These are phyloP conservation scores for Phoenicopterus ruber DNA, from an alignment of 2,113 vertebrate species.

Conservation along the genomic window DNA sequence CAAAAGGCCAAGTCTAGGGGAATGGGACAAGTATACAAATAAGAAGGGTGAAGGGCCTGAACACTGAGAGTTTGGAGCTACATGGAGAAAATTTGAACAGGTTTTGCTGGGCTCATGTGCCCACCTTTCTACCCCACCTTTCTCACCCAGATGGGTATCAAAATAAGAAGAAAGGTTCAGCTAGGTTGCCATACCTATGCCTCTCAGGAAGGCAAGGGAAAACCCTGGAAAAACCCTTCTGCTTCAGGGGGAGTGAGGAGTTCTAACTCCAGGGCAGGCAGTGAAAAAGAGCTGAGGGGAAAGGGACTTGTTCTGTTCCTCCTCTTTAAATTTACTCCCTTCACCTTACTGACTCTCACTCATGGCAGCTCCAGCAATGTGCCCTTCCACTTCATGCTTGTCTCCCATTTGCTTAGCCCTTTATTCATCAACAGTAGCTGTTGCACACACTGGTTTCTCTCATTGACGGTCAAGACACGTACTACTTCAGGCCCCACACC, in stretches of 20 bases:
- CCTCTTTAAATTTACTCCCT: not conserved
- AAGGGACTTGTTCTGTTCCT: not conserved
- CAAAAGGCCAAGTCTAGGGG: not conserved
- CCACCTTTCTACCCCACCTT: not conserved
- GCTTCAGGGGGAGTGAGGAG: not conserved
- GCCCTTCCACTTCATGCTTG: not conserved
- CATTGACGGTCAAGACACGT: not conserved
- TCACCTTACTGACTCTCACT: not conserved
- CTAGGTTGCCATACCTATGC: not conserved
- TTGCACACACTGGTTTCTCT: not conserved
- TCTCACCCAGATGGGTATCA: not conserved
- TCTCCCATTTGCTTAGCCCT: not conserved
- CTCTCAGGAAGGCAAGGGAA: not conserved
- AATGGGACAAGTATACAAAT: not conserved
- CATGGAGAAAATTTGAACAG: not conserved
- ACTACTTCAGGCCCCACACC: not conserved
- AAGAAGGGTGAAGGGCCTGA: not conserved
- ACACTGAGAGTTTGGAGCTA: not conserved
- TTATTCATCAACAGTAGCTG: not conserved
- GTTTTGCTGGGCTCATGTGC: not conserved
- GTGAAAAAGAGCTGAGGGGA: not conserved
- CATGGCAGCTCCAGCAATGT: not conserved
- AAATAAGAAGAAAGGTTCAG: not conserved
- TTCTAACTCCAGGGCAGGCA: not conserved
- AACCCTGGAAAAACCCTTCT: not conserved